Conservation (phyloP, 2,888 invertebrate species). For the Drosophila phalerata region DNA sequence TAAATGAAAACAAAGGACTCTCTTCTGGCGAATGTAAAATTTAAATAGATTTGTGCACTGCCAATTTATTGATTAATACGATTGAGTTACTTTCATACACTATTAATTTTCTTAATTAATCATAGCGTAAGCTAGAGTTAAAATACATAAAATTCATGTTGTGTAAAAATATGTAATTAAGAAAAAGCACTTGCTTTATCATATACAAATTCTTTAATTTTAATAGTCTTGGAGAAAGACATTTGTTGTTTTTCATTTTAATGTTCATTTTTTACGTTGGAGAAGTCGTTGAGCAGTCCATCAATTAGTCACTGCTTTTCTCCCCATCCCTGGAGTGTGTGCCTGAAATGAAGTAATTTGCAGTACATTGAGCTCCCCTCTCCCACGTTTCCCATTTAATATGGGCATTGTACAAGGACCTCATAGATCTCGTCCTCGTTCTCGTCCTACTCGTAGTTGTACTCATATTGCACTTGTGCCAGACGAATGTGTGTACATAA, state of each 20-base stretch:
- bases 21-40: neutral
- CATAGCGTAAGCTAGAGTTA: no score
- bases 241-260: neutral
- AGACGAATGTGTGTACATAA: slow-evolving; percentile 47
- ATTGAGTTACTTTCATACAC: no score
- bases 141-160: no score
- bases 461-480: slow-evolving; percentile 44
- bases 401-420: slow-evolving; percentile 35
- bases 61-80: neutral
- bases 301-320: slow-evolving; percentile 37
- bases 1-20: neutral
- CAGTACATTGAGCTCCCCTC: slow-evolving; percentile 31
- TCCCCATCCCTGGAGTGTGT: slow-evolving; percentile 1
- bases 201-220: neutral
- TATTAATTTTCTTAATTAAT: no score
- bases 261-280: neutral
- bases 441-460: neutral
- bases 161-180: no score
- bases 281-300: slow-evolving; percentile 29
- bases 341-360: slow-evolving; percentile 58
- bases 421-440: neutral
- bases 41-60: neutral
- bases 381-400: slow-evolving; percentile 26
- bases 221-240: neutral
- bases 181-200: no score